A percentile compares a stretch with the other conserved stretches of the same genome.
phyloP scores from a whole-genome alignment of 2,797 vertebrate genomes.

The Staurois parvus region DNA sequence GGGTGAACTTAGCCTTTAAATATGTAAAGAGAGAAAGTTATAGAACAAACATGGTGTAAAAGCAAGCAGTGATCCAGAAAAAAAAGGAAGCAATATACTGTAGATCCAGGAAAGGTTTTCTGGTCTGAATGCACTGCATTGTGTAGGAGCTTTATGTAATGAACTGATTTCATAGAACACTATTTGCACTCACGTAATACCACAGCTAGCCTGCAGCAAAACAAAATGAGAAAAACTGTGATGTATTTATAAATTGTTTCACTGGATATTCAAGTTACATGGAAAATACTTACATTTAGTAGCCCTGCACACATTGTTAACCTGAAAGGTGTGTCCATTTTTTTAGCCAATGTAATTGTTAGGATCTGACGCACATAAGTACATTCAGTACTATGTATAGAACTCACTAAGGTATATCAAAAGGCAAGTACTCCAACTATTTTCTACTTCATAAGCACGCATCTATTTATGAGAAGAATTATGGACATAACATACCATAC shows the following conservation, averaged over 20 bases:
- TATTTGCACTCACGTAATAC: not conserved
- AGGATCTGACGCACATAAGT: slow-evolving; percentile 20
- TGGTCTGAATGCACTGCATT: not conserved
- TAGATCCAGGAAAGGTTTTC: not conserved
- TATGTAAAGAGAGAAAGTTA: not conserved
- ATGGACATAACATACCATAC: too few species aligned
- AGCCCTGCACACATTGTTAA: not conserved
- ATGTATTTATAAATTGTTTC: not conserved
- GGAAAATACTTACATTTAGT: slow-evolving; percentile 10
- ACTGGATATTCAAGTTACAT: slow-evolving; percentile 41
- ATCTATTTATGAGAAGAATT: too few species aligned
- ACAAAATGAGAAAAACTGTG: not conserved
- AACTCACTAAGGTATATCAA: not conserved
- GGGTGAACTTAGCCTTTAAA: too few species aligned
- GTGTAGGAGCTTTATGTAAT: not conserved
- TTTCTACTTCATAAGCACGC: too few species aligned
- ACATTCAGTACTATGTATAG: slow-evolving; percentile 24
- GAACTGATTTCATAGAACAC: not conserved
- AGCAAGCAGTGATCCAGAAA: not conserved
- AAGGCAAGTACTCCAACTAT: too few species aligned
- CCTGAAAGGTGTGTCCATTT: slow-evolving; percentile 29
- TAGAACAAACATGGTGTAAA: not conserved
- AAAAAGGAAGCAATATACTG: not conserved
- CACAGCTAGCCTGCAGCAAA: slow-evolving; percentile 5
- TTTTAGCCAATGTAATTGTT: slow-evolving; percentile 1